These are phyloP conservation scores for Neomorphus geoffroyi DNA, from an alignment of 2,797 vertebrate species.

Conservation along the genomic window DNA sequence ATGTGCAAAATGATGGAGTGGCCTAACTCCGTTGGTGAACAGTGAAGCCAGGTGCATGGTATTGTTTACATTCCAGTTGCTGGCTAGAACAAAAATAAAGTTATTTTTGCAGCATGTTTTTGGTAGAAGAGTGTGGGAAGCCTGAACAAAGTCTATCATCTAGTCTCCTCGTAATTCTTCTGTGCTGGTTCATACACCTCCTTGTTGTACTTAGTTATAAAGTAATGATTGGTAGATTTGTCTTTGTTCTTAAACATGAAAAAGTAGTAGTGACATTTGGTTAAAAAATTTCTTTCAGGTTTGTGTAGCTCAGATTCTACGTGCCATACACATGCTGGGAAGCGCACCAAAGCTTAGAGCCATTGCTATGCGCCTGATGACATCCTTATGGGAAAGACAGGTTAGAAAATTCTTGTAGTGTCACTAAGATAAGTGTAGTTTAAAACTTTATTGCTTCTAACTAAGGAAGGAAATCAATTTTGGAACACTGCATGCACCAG, in stretches of 20 bases:
- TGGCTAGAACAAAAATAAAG: too few relatives aligned
- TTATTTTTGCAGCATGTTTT: too few relatives aligned
- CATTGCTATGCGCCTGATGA: constrained; percentile 86
- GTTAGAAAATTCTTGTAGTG: constrained; percentile 67
- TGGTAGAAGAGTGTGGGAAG: too few relatives aligned
- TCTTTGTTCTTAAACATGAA: not conserved
- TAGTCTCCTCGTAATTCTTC: too few relatives aligned
- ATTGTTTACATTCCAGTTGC: too few relatives aligned
- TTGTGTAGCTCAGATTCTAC: constrained; percentile 88
- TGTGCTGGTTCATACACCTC: too few relatives aligned
- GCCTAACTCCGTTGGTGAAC: too few relatives aligned
- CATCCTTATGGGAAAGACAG: constrained; percentile 92
- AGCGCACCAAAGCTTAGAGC: constrained; percentile 83
- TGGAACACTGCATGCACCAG: not conserved
- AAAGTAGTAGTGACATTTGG: not conserved
- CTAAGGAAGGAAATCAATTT: not conserved
- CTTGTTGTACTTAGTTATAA: not conserved
- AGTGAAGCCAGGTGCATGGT: too few relatives aligned
- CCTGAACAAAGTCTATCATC: too few relatives aligned
- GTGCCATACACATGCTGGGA: constrained; percentile 84
- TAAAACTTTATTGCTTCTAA: not conserved
- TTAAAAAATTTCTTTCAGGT: constrained; percentile 79
- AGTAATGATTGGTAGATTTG: not conserved
- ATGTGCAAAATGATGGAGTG: too few relatives aligned
- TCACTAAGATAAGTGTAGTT: not conserved